These are phyloP conservation scores for Tachysurus vachellii DNA, from an alignment of 2,113 vertebrate genomes.

Conservation along the genomic window DNA sequence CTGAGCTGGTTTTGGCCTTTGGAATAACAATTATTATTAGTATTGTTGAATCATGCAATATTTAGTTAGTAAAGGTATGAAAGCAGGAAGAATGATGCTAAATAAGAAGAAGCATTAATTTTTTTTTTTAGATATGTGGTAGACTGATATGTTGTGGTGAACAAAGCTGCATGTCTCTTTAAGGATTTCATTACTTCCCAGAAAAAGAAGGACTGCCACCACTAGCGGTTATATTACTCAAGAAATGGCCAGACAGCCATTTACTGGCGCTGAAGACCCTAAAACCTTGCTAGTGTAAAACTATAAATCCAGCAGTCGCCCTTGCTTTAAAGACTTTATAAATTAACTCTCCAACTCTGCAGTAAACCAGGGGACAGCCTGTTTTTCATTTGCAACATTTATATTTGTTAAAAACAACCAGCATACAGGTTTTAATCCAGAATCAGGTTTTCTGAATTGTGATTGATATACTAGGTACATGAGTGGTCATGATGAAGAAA, in stretches of 20 bases:
- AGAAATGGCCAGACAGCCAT: background rate
- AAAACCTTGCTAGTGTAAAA: background rate
- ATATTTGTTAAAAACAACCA: background rate
- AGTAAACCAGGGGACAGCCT: background rate
- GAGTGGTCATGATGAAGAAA: background rate
- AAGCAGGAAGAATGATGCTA: background rate
- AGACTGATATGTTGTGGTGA: background rate
- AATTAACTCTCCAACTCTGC: background rate
- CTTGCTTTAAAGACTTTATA: background rate
- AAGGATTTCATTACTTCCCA: background rate
- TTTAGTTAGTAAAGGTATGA: background rate
- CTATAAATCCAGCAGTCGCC: background rate
- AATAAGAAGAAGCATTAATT: background rate
- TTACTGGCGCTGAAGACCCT: background rate
- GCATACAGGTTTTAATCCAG: background rate
- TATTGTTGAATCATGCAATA: background rate
- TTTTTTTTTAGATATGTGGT: background rate
- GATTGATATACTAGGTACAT: background rate
- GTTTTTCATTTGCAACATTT: background rate
- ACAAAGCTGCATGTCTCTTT: background rate
- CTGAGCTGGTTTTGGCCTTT: background rate
- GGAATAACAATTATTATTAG: too few relatives aligned
- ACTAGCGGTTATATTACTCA: background rate
- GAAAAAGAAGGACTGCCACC: background rate
- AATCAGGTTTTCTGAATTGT: background rate